A percentile compares a stretch with the other conserved stretches of the same genome.
These are phyloP conservation scores for Sebastes ruberrimus DNA, from an alignment of 2,797 vertebrate species.

Conservation along the genomic window DNA sequence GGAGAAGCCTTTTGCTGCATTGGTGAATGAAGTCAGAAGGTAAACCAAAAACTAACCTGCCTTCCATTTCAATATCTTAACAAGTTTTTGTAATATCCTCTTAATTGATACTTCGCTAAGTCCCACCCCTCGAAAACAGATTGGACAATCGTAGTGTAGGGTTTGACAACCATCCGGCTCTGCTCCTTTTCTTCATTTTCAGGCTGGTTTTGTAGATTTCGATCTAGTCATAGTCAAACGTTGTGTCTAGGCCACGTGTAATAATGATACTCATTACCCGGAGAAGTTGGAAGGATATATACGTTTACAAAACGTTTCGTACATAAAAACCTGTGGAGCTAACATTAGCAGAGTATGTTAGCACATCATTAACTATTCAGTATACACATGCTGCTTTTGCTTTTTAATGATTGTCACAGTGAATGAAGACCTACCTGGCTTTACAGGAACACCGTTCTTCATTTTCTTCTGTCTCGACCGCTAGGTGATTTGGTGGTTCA, in stretches of 20 bases:
- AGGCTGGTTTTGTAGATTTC: no score
- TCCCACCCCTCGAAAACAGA: background rate
- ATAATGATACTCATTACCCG: background rate
- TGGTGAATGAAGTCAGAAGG: slow-evolving; percentile 90
- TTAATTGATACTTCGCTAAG: background rate
- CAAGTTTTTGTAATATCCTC: background rate
- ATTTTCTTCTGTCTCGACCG: no score
- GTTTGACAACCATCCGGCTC: background rate
- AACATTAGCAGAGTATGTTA: background rate
- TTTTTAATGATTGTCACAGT: background rate
- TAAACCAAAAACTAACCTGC: slow-evolving; percentile 45
- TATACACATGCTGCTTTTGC: background rate
- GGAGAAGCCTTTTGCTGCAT: slow-evolving; percentile 91
- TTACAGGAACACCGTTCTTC: no score
- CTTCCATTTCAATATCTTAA: background rate
- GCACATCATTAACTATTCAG: no score
- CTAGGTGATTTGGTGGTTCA: no score
- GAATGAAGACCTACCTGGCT: no score
- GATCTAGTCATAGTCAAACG: background rate
- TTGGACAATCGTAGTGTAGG: background rate
- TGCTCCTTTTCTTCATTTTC: no score
- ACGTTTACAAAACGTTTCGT: background rate
- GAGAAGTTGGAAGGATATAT: background rate
- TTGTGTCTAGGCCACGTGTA: background rate
- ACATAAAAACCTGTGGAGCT: background rate